A percentile compares a stretch with the other conserved stretches of the same genome.
Evolutionary conservation across 2,797 vertebrate species (phyloP).

Genomic region (Taenioides sp.): DNA sequence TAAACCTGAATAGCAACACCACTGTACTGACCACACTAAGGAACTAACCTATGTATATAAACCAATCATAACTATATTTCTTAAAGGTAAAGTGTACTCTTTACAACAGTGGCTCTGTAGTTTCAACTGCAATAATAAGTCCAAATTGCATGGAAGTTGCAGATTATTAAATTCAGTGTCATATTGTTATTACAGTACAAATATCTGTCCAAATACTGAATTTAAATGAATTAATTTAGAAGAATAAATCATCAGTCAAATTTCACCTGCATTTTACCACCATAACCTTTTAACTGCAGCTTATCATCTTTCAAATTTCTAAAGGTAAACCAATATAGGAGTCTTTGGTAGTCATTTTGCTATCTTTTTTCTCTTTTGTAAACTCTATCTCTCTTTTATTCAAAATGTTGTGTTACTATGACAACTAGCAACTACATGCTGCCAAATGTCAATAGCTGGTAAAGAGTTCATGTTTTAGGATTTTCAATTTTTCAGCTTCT

Average conservation of each 20-base stretch:
- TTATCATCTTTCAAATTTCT: not conserved
- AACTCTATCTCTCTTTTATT: not conserved
- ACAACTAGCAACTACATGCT: not conserved
- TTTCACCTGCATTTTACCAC: no score
- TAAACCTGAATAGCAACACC: not conserved
- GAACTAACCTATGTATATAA: conserved; percentile 49
- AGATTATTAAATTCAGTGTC: not conserved
- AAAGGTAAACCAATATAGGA: not conserved
- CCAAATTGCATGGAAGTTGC: not conserved
- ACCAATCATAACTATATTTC: conserved; percentile 24
- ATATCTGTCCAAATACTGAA: no score
- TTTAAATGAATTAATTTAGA: no score
- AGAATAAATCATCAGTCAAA: no score
- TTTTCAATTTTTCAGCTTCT: not conserved
- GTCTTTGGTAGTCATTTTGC: not conserved
- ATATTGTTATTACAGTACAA: no score
- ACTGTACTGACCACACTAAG: conserved; percentile 51
- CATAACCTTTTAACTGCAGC: no score
- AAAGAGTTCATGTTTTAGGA: not conserved
- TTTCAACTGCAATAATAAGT: not conserved
- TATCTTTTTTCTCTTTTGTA: no score
- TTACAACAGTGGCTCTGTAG: not conserved
- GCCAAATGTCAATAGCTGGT: not conserved
- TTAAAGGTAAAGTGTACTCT: conserved; percentile 56
- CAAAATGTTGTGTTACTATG: conserved; percentile 8